These are phyloP conservation scores for Ammodramus savannarum DNA, from an alignment of 2,113 vertebrate genomes.

Conservation along the genomic window DNA sequence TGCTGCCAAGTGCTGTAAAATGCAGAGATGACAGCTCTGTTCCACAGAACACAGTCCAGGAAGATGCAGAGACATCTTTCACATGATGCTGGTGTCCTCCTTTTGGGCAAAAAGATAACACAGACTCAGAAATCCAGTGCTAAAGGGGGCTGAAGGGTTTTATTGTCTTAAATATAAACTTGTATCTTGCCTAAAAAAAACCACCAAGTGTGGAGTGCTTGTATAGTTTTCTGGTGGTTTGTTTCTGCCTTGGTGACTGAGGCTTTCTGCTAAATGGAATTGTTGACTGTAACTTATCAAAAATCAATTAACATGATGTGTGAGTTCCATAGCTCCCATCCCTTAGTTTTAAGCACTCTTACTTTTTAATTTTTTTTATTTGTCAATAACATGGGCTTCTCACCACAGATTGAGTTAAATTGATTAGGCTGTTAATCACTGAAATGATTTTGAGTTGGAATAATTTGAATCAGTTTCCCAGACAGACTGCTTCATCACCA, in stretches of 20 bases:
- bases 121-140: background rate
- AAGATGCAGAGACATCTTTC: background rate
- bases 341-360: background rate
- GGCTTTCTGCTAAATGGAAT: background rate
- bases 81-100: background rate
- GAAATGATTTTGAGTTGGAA: background rate
- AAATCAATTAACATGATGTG: background rate
- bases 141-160: background rate
- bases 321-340: background rate
- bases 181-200: background rate
- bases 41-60: background rate
- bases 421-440: background rate
- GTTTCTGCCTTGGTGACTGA: background rate
- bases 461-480: background rate
- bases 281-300: background rate
- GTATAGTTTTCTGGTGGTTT: background rate
- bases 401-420: background rate
- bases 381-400: background rate
- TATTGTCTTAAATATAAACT: background rate
- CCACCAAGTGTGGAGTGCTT: background rate
- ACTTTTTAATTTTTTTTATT: background rate
- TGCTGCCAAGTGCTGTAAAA: conserved; percentile 39
- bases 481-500: background rate
- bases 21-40: background rate
- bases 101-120: background rate